These are phyloP conservation scores for Cheirogaleus major DNA, from an alignment of 2,797 vertebrate species.

Conservation along the genomic window DNA sequence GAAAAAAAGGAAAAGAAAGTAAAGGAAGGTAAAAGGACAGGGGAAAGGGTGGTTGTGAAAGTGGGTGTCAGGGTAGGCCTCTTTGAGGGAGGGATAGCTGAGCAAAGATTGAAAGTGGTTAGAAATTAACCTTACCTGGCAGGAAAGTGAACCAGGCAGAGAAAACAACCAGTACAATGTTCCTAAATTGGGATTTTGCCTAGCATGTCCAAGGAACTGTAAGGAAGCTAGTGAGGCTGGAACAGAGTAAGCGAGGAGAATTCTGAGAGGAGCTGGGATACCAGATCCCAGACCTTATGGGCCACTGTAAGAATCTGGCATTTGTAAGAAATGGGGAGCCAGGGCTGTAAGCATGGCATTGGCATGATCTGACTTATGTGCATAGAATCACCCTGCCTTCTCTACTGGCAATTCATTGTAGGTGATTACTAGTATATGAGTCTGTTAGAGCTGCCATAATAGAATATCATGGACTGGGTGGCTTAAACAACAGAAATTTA, in stretches of 20 bases:
- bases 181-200: not conserved
- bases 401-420: not conserved
- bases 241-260: not conserved
- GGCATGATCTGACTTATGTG: not conserved
- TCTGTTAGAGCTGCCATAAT: not conserved
- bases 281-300: not conserved
- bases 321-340: not conserved
- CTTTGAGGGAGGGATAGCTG: not conserved
- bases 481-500: not conserved
- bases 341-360: not conserved
- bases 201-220: not conserved
- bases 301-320: not conserved
- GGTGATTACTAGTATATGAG: not conserved
- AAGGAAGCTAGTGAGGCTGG: not conserved
- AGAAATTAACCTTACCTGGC: not conserved
- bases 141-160: not conserved
- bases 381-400: not conserved
- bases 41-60: fast-evolving
- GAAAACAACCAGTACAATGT: not conserved
- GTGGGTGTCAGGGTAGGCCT: not conserved
- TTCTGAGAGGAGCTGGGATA: not conserved
- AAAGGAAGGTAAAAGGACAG: not conserved
- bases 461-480: not conserved
- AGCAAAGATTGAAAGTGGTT: not conserved
- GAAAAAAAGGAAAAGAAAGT: not conserved